These are phyloP conservation scores for Subanguina moxae DNA, from an alignment of 1,140 invertebrate genomes.

Conservation along the genomic window DNA sequence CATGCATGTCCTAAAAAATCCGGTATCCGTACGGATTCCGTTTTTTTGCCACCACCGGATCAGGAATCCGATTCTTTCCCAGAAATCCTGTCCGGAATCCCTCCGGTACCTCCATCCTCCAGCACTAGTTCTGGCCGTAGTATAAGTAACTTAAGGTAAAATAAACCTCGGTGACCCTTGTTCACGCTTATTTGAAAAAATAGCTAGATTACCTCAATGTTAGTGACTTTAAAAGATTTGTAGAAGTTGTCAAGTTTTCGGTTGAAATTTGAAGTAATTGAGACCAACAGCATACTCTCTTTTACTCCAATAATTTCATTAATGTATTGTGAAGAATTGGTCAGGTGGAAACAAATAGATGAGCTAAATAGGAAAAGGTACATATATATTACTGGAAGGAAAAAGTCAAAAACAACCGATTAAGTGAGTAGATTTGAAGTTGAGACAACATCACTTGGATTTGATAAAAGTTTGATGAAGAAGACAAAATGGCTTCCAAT, in stretches of 20 bases:
- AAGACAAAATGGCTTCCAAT: slow-evolving; percentile 1
- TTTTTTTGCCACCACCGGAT: too few species aligned
- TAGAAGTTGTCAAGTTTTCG: background rate
- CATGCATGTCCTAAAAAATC: too few species aligned
- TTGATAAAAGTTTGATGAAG: background rate
- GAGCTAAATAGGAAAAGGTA: background rate
- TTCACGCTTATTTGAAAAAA: too few species aligned
- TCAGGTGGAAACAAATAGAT: background rate
- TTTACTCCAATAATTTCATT: background rate
- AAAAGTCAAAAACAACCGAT: background rate
- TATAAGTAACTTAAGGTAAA: too few species aligned
- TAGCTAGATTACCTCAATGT: background rate
- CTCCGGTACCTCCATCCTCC: too few species aligned
- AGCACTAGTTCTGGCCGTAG: too few species aligned
- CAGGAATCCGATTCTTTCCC: too few species aligned
- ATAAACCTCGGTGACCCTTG: too few species aligned
- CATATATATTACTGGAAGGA: background rate
- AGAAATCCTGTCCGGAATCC: too few species aligned
- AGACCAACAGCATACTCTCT: background rate
- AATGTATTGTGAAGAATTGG: background rate
- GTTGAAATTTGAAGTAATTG: background rate
- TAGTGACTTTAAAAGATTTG: background rate
- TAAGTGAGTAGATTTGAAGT: background rate
- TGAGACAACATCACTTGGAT: background rate
- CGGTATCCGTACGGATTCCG: too few species aligned